phyloP scores from a whole-genome alignment of 2,113 vertebrate species.

The Globicephala melas region DNA sequence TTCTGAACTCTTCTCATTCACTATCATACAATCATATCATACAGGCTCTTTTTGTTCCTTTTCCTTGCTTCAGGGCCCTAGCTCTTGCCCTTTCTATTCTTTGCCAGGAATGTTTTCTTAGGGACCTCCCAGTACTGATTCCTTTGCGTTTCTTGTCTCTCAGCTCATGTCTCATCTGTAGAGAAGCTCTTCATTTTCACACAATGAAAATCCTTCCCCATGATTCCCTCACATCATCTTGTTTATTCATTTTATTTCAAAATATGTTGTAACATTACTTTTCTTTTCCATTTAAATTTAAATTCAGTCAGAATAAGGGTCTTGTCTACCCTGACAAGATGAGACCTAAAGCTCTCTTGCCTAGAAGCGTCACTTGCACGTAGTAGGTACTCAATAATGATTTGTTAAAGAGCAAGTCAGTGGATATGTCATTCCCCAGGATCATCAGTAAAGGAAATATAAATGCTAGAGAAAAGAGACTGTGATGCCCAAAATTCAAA shows the following conservation, averaged over 20 bases:
- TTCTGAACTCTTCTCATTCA: neutral
- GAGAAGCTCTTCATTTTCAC: neutral
- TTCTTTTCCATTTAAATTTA: neutral
- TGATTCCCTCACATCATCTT: neutral
- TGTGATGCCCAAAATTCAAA: neutral
- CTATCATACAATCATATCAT: neutral
- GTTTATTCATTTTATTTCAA: neutral
- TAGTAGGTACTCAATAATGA: neutral
- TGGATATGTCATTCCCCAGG: neutral
- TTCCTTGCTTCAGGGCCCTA: accelerated
- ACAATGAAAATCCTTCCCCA: accelerated
- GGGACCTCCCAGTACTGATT: neutral
- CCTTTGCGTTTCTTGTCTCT: neutral
- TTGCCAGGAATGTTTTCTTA: neutral
- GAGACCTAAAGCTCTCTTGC: neutral
- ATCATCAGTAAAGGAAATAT: neutral
- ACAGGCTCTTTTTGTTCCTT: neutral
- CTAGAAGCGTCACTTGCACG: neutral
- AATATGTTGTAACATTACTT: neutral
- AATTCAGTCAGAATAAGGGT: neutral
- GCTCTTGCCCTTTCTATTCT: neutral
- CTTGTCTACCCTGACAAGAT: neutral
- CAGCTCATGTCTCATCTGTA: neutral
- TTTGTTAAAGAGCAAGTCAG: neutral
- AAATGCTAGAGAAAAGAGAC: neutral